Base-by-base conservation (phyloP, 2,888 invertebrate genomes). In the Cantharis lateralis region DNA sequence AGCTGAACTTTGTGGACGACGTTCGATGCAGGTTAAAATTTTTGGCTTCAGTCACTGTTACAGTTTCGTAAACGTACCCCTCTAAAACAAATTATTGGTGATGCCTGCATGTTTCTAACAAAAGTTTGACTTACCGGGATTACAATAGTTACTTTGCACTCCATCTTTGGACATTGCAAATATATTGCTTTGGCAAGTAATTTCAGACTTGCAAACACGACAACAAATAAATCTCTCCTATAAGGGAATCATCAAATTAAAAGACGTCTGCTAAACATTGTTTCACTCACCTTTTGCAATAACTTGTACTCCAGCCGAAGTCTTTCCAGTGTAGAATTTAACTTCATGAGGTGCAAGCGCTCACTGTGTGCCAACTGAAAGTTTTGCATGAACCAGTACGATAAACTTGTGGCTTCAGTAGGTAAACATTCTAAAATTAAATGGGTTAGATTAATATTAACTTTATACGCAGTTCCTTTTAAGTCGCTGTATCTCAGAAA, bases 81-180 rank as follows among this genome's bases (percentile, higher is more conserved):
- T 89, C 90, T 89, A 76, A 11, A 82, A 79, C 62, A 69, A 68
- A 75, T 13, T 5, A 4, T 71, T 13, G 1, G 11, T n/a, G n/a
- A n/a, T n/a, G 48, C 7, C 1, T 71, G 10, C 10, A n/a, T 5
- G 20, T 15, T 18, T 18, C 71, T 48, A 10, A 69, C 61, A 0
- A 15, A 26, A 69, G 0, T 24, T 48, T 68, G 11, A 69, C 10
- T 84, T 82, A 87, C 92, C 91, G 62, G 94, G 93, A 88, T 96
- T 96, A 62, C 95, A 95, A 85, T 94, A 96, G 69, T 95, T 94
- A 68, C 93, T 93, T 86, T 94, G 93, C 0, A 95, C 93, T 0
- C 96, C 96, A 84, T 94, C 94, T 81, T 92, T 91, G 10, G 94
- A 94, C 94, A 96, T 95, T 68, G 94, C 93, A 88, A 96, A 94